Base-by-base conservation (phyloP, 2,797 vertebrate genomes). In the Natrix natrix region DNA sequence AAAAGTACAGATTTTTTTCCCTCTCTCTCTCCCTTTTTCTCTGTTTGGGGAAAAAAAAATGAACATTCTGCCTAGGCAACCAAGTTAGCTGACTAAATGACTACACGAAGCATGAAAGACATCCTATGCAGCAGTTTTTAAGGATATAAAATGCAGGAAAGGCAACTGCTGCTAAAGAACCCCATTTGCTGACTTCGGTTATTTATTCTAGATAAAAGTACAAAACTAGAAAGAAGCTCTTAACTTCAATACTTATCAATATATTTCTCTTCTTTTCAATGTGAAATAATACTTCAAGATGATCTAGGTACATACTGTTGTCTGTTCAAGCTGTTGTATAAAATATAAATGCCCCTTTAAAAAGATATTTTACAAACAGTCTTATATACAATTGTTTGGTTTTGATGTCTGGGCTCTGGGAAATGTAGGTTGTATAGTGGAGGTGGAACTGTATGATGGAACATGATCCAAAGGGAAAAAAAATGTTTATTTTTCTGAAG, bases 271-370 rank as follows among this genome's bases (percentile, higher is more conserved):
- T 98, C 98, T 99, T 99, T 99, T 99, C 98, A 99, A 99, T 99
- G 99, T 99, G 99, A 99, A 99, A 99, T 98, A 99, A 99, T 99
- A 99, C 98, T 99, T 98, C 97, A 98, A 98, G 98, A 98, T 98
- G 98, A 99, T 97, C 97, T 99, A 98, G 99, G 97, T 99, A 99
- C 98, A 99, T 95, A 98, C 98, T 97, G 98, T 97, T 98, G 98
- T 98, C 98, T 98, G 97, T 98, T 98, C 97, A 98, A 97, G 97
- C 95, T 94, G 98, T 98, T 98, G 98, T 99, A 98, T 98, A 98
- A 98, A 98, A 98, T 98, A 99, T 99, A 99, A 99, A 99, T 98
- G 98, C 95, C 97, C 98, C 96, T 97, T 97, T 96, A 90, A 95
- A 97, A 97, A 98, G 99, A 97, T 98, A 98, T 98, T 98, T 98